These are phyloP conservation scores for Hippocampus kuda DNA, from an alignment of 2,797 vertebrate species.

Conservation along the genomic window DNA sequence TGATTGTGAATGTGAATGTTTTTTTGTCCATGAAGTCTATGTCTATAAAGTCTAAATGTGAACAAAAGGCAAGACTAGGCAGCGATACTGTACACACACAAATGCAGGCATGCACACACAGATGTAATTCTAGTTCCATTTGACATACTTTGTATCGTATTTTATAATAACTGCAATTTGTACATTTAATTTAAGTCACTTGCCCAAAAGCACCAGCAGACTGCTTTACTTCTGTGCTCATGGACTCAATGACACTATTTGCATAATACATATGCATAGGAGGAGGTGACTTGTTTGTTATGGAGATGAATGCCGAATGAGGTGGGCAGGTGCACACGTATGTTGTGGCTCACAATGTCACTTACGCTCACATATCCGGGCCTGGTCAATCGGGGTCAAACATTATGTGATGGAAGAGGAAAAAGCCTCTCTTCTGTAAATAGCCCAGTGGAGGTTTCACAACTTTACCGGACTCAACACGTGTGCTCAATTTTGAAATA, in stretches of 20 bases:
- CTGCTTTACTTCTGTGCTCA: slow-evolving; percentile 7
- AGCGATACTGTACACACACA: too few species aligned
- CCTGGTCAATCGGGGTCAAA: slow-evolving; percentile 24
- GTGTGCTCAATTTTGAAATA: too few species aligned
- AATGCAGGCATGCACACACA: background rate
- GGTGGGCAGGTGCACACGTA: slow-evolving; percentile 15
- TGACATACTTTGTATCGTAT: background rate
- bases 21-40: too few species aligned
- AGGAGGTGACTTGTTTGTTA: background rate
- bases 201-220: slow-evolving; percentile 6
- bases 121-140: background rate
- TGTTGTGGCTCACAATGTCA: slow-evolving; percentile 21
- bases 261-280: slow-evolving; percentile 41
- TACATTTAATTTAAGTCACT: background rate
- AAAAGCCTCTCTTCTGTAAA: background rate
- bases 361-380: slow-evolving; percentile 9
- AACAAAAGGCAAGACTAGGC: too few species aligned
- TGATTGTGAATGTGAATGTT: too few species aligned
- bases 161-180: background rate
- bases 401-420: slow-evolving; percentile 11
- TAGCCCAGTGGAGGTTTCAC: background rate
- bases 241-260: slow-evolving; percentile 30
- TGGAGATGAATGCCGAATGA: slow-evolving; percentile 9
- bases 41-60: too few species aligned
- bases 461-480: too few species aligned